Evolutionary conservation across 1,140 invertebrate species (phyloP).

Genomic region (Calephelis nemesis): DNA sequence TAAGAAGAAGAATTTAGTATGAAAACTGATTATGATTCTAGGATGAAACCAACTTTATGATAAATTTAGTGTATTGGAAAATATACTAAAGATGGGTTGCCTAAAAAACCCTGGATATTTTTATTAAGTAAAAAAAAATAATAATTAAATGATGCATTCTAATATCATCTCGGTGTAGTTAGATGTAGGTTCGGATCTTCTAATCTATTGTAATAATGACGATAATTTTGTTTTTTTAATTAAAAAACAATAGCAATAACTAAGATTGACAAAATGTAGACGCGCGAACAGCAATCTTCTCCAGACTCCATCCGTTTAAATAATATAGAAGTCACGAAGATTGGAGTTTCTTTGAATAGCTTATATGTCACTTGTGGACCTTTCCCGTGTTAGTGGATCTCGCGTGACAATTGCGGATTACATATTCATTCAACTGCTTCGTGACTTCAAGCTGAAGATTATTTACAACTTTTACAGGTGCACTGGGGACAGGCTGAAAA

Average conservation of each 20-base stretch:
- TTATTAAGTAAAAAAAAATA: no score
- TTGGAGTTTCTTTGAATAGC: constrained; percentile 69
- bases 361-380: constrained; percentile 74
- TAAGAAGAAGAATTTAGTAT: no score
- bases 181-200: no score
- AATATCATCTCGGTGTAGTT: no score
- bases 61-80: no score
- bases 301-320: constrained; percentile 63
- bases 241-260: constrained; percentile 2
- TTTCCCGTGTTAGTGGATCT: constrained; percentile 59
- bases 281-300: constrained; percentile 53
- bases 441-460: constrained; percentile 37
- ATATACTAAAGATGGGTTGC: no score
- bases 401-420: constrained; percentile 59
- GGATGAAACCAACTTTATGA: no score
- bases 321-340: constrained; percentile 74
- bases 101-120: no score
- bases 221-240: not conserved
- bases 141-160: no score
- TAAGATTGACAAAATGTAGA: constrained; percentile 28
- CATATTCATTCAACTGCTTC: constrained; percentile 64
- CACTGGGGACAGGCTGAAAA: no score
- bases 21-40: no score
- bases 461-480: constrained; percentile 12
- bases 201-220: no score